Conservation (phyloP, 2,113 vertebrate species). For the Macheiramphus alcinus region DNA sequence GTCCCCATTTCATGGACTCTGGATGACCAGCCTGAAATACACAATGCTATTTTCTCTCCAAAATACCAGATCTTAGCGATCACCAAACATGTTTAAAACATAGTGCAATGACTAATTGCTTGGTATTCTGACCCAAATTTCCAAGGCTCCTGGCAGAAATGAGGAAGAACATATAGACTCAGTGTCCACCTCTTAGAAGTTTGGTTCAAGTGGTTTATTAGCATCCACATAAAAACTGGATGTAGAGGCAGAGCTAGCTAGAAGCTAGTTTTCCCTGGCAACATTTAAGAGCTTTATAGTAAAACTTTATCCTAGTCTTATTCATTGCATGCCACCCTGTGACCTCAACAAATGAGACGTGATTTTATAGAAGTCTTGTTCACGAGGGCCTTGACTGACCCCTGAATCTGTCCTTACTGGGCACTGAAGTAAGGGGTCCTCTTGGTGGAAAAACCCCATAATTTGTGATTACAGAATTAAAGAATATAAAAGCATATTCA, state of each 20-base stretch:
- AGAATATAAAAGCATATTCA: background rate
- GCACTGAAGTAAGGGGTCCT: background rate
- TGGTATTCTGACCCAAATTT: background rate
- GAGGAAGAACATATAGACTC: background rate
- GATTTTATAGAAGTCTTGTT: background rate
- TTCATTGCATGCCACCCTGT: background rate
- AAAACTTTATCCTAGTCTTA: background rate
- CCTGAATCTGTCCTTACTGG: background rate
- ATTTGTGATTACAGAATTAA: background rate
- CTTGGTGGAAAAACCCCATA: fast-evolving
- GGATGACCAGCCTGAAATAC: background rate
- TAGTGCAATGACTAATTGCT: background rate
- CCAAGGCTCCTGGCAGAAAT: background rate
- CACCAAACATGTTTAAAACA: background rate
- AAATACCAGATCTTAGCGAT: background rate
- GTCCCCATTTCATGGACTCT: background rate
- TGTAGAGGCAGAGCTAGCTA: background rate
- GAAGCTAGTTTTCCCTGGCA: background rate
- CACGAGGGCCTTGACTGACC: background rate
- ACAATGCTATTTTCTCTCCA: background rate
- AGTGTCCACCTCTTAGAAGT: background rate
- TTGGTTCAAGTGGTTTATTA: background rate
- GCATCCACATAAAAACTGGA: background rate
- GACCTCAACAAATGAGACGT: background rate
- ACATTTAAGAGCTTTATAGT: background rate